Evolutionary conservation across 2,797 vertebrate genomes (phyloP).

Genomic region (Stomatorhinus walkeri): DNA sequence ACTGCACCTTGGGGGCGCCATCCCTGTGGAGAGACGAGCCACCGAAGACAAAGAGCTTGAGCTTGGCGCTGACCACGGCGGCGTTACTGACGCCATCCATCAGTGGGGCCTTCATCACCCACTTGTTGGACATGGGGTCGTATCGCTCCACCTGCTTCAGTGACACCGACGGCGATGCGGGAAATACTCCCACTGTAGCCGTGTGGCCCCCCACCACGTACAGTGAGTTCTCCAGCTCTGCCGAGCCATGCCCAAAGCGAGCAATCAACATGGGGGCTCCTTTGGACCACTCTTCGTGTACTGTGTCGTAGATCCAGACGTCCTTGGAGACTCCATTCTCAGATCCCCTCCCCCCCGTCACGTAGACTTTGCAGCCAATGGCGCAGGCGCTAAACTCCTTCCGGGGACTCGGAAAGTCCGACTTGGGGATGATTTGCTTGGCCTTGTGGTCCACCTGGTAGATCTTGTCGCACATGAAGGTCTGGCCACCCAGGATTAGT

Average conservation of each 20-base stretch:
- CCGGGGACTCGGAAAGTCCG: constrained; percentile 66
- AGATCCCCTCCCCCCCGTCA: constrained; percentile 66
- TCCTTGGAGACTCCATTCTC: constrained; percentile 72
- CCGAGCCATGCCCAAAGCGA: constrained; percentile 68
- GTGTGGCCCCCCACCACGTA: constrained; percentile 71
- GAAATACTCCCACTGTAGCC: constrained; percentile 64
- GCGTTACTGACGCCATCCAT: constrained; percentile 87
- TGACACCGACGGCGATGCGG: constrained; percentile 67
- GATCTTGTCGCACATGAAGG: constrained; percentile 74
- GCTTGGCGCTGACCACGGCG: constrained; percentile 82
- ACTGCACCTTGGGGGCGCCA: constrained; percentile 88
- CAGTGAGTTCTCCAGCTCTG: constrained; percentile 63
- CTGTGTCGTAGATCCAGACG: constrained; percentile 72
- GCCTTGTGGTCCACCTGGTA: constrained; percentile 70
- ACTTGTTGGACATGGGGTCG: constrained; percentile 61
- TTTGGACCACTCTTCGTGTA: constrained; percentile 68
- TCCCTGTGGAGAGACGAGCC: constrained; percentile 85
- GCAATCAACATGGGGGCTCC: constrained; percentile 69
- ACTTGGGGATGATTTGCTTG: constrained; percentile 72
- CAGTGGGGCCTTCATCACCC: constrained; percentile 83
- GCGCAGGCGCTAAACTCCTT: constrained; percentile 74
- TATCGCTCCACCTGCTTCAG: constrained; percentile 72
- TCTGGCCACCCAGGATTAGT: constrained; percentile 68
- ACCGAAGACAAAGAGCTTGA: constrained; percentile 87
- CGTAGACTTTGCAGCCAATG: constrained; percentile 69